phyloP scores from a whole-genome alignment of 1,140 invertebrate species.

The Diachasma alloeum region DNA sequence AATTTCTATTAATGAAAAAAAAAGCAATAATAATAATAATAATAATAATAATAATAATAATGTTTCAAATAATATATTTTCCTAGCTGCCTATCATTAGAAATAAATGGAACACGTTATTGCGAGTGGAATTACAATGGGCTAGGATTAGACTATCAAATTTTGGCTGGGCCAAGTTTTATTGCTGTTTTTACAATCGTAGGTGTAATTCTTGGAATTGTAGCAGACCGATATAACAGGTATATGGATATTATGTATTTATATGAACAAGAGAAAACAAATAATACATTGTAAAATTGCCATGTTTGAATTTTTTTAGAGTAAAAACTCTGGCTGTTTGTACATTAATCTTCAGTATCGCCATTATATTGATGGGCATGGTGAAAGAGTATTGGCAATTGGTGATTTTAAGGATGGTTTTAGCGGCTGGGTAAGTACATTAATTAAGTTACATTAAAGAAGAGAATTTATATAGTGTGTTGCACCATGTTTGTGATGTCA shows the following conservation, averaged over 20 bases:
- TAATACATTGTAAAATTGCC: no score
- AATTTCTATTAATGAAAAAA: background rate
- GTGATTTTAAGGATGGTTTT: slow-evolving; percentile 86
- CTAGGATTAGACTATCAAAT: slow-evolving; percentile 92
- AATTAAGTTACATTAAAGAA: no score
- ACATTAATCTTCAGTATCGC: slow-evolving; percentile 83
- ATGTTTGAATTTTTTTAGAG: slow-evolving; percentile 64
- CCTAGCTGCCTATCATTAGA: slow-evolving; percentile 72
- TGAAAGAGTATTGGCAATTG: slow-evolving; percentile 90
- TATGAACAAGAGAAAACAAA: background rate
- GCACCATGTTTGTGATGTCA: background rate
- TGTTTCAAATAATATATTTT: no score
- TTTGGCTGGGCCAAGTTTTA: slow-evolving; percentile 90
- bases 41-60: no score
- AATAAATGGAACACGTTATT: slow-evolving; percentile 77
- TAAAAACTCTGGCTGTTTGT: slow-evolving; percentile 78
- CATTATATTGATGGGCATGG: slow-evolving; percentile 82
- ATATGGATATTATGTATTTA: slow-evolving; percentile 17
- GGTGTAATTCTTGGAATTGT: slow-evolving; percentile 86
- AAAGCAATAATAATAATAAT: no score
- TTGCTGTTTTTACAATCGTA: slow-evolving; percentile 87
- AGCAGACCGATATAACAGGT: slow-evolving; percentile 78
- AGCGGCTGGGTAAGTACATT: slow-evolving; percentile 82
- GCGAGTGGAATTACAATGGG: slow-evolving; percentile 93
- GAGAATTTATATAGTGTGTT: no score